Evolutionary conservation across 2,113 vertebrate species (phyloP).

Genomic region (Cyanistes caeruleus): DNA sequence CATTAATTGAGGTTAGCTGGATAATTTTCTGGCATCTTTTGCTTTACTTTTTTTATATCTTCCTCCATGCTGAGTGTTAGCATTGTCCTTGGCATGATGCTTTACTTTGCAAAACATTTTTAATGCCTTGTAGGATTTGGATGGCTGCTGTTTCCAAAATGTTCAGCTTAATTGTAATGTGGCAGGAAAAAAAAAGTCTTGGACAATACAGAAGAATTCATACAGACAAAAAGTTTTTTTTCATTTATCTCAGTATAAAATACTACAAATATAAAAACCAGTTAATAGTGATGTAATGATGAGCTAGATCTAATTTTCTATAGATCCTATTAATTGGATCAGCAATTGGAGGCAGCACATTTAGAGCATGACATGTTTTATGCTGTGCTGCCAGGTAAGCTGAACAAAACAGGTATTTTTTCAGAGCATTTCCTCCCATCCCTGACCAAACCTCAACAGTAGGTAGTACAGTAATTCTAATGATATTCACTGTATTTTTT

Average conservation of each 20-base stretch:
- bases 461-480: background rate
- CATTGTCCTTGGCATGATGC: constrained; percentile 48
- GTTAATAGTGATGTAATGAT: background rate
- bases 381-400: background rate
- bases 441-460: background rate
- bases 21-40: constrained; percentile 66
- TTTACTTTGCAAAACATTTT: constrained; percentile 30
- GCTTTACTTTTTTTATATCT: constrained; percentile 35
- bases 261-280: background rate
- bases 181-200: constrained; percentile 1
- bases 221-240: constrained; percentile 8
- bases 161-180: constrained; percentile 36
- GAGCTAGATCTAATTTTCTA: background rate
- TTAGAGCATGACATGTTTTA: background rate
- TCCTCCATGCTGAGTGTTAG: constrained; percentile 26
- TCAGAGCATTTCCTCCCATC: background rate
- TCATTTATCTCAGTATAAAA: background rate
- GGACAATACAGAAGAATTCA: background rate
- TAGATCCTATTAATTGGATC: background rate
- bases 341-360: background rate
- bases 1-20: constrained; percentile 40
- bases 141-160: constrained; percentile 59
- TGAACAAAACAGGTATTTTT: background rate
- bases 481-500: background rate
- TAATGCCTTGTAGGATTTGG: constrained; percentile 44